Base-by-base conservation (phyloP, 2,113 vertebrate species). In the Xiphias gladius region DNA sequence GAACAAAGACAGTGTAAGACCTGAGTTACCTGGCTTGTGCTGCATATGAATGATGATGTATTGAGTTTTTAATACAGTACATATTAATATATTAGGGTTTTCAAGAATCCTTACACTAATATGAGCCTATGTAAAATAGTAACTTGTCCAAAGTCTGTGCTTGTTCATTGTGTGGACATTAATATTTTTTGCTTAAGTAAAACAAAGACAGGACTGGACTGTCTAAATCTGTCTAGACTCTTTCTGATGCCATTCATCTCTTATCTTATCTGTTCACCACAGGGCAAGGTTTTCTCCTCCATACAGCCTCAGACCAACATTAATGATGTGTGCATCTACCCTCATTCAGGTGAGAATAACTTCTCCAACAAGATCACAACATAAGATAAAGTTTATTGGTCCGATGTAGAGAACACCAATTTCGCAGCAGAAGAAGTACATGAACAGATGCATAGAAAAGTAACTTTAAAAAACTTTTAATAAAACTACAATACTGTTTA, bases 251-350 rank as follows among this genome's bases (percentile, higher is more conserved):
- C 12, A 16, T 14, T 78, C 2, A 28, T 61, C 22, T 81, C 30
- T 76, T 62, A 10, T 75, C 3, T 78, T 2, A 0, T 87, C 10
- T 80, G 83, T 19, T 52, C 82, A 57, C 94, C 94, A 89, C 91
- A 99, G 98, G 98, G 98, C 3, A 99, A 98, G 87, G 92, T 97
- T 84, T 97, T 99, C 93, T 97, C 97, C 68, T 97, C 97, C 66
- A 94, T 99, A 85, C 96, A 99, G 81, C 97, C 97, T 19, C 95
- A 97, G 89, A 81, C 95, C 59, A 96, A 96, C 92, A 96, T 99
- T 82, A 99, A 99, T 79, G 97, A 98, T 61, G 95, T 99, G 43
- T 99, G 97, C 74, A 90, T 99, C 52, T 99, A 98, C 77, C 98
- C 98, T 41, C 89, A 94, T 69, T 99, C 98, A 92, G 98, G 98